Base-by-base conservation (phyloP, 1,140 invertebrate genomes). In the Coptotermes formosanus region DNA sequence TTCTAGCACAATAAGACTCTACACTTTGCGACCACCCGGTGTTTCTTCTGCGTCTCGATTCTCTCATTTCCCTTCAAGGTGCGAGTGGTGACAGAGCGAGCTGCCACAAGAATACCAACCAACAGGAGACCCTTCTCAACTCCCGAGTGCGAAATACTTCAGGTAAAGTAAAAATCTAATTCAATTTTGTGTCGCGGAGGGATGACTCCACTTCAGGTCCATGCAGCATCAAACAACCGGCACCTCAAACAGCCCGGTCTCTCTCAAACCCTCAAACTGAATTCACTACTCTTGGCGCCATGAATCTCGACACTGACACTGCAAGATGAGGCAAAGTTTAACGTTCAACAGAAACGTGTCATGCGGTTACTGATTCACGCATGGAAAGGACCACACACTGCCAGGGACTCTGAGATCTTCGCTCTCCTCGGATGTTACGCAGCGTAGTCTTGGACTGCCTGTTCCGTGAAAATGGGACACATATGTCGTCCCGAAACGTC, bases 161-260 rank as follows among this genome's bases (percentile, higher is more conserved):
- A 75, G 25, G 64, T 30, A 75, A 75, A 75, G n/a, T 30, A 30
- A 75, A 75, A 75, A 75, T 75, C 64, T 75, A 75, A 75, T 75
- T 75, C 64, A 75, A 75, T 75, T 75, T 25, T 25, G 64, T 30
- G 16, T n/a, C 25, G 64, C 19, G 21, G 11, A 7, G 21, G 7
- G 7, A 64, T 21, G 59, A 64, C 11, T 19, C 64, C 7, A 11
- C 64, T 30, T 25, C 64, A 30, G 25, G n/a, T 75, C 14, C 7
- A 75, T 0, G 16, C 8, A 16, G 25, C n/a, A 25, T 75, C 64
- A 30, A 75, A 75, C 25, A 30, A 11, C 25, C 64, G 16, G 2
- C 9, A 30, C 64, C n/a, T 12, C 8, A 75, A 75, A 8, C 64
- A 25, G 64, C 64, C 64, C 14, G 64, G 25, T 16, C 7, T 11